Evolutionary conservation across 2,888 invertebrate genomes (phyloP), one percentile per base, ranked within the genome.

Genomic region (Heterodera filipjevi): DNA sequence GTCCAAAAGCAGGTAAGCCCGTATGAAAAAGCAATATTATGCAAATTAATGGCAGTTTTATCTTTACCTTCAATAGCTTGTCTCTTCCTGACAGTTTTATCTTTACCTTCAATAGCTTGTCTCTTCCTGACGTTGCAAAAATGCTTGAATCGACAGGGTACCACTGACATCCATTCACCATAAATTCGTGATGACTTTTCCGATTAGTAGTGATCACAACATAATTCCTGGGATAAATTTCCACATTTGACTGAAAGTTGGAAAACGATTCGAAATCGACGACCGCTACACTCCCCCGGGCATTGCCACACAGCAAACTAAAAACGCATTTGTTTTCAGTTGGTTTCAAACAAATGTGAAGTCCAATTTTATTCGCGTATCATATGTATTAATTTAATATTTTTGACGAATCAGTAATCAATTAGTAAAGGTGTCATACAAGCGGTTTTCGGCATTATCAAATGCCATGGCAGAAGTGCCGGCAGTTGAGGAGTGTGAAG

Each of bases 91-190:
- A n/a, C n/a, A n/a, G n/a, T n/a, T n/a, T n/a, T n/a, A n/a, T n/a
- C n/a, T n/a, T n/a, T n/a, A 79, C 79, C 53, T 79, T 76, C 10
- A 81, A 59, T 3, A 64, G 27, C n/a, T 79, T 81, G 71, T 81
- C 81, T 72, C 59, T 78, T 35, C 81, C 71, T 27, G 79, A 32
- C 27, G 78, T 81, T 14, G 71, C 79, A 76, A 82, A 81, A 49
- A 81, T 59, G 33, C 76, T 68, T 49, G 81, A 79, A 59, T 81
- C 81, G 39, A 82, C 77, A 1, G 81, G 81, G 64, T 81, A 81
- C 72, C 80, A 81, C 30, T 81, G 81, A 44, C 75, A 78, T 8
- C 64, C 49, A 32, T 71, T 82, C 3, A 81, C 73, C 30, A 76
- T 71, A 46, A 64, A 77, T 16, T 76, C 30, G 49, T 81, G 81